Conservation (phyloP, 1,140 invertebrate species). For the Cotesia chilonis region DNA sequence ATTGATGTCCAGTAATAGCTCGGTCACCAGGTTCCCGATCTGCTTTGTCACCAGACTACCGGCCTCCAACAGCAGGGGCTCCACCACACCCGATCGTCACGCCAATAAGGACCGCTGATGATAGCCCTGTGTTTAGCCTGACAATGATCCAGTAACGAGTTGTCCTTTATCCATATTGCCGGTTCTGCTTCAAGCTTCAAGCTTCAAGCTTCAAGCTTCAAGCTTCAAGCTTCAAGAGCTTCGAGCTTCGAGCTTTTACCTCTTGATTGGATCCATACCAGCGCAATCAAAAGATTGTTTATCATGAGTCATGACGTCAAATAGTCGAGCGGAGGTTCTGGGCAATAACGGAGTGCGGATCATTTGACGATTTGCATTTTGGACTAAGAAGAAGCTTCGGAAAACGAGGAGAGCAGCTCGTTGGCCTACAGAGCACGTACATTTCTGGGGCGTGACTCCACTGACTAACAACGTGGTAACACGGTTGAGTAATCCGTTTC, state of each 20-base stretch:
- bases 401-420: neutral
- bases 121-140: neutral
- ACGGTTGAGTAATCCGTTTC: conserved; percentile 44
- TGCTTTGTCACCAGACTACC: conserved; percentile 1
- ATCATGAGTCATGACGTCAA: neutral
- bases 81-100: neutral
- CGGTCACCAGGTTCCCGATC: conserved; percentile 20
- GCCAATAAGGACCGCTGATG: conserved; percentile 9
- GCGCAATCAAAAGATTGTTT: too few species aligned
- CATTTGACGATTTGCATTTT: conserved; percentile 13
- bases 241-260: too few species aligned
- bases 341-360: conserved; percentile 25
- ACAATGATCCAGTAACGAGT: conserved; percentile 13
- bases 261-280: too few species aligned
- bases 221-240: too few species aligned
- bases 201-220: too few species aligned
- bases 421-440: conserved; percentile 36
- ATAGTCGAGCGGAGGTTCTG: neutral
- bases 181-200: too few species aligned
- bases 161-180: too few species aligned
- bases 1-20: conserved; percentile 37
- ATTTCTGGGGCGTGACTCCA: conserved; percentile 41
- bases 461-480: conserved; percentile 44
- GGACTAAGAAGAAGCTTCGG: neutral
- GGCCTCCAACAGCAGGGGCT: neutral